Base-by-base conservation (phyloP, 2,797 vertebrate genomes). In the Esox lucius region DNA sequence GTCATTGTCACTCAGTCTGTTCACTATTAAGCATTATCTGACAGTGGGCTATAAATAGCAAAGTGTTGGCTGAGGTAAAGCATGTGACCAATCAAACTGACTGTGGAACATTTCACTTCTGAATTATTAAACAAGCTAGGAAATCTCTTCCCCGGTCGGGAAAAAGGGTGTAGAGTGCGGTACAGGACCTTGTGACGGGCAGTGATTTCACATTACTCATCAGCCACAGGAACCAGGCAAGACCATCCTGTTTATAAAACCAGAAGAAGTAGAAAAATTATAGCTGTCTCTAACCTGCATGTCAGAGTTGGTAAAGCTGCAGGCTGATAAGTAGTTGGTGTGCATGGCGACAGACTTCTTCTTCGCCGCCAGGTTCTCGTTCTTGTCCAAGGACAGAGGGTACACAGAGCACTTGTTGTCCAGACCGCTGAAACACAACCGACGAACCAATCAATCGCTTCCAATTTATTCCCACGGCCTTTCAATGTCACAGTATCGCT, bases 331-430 rank as follows among this genome's bases (percentile, higher is more conserved):
- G 88, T 99, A 99, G 92, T 99, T 99, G 78, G 98, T 99, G 87
- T 99, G 98, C 98, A 99, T 99, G 49, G 98, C 98, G 42, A 99
- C 98, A 0, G 98, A 99, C 81, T 99, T 99, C 95, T 99, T 99
- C 93, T 99, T 99, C 2, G 98, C 96, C 4, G 98, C 98, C 92
- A 99, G 92, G 82, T 98, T 99, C 88, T 99, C 98, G 24, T 99
- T 99, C 92, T 99, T 99, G 90, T 99, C 98, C 90, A 99, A 94
- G 12, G 97, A 98, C 88, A 99, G 92, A 24, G 98, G 98, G 75
- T 99, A 99, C 81, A 99, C 98, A 0, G 98, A 99, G 80, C 98
- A 99, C 86, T 99, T 99, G 87, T 99, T 99, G 91, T 99, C 98
- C 90, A 99, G 91, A 67, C 98, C 98, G 42, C 98, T 99, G 78